Conservation (phyloP, 64 coral and sea anemone species). For the Stichodactyla mertensii region DNA sequence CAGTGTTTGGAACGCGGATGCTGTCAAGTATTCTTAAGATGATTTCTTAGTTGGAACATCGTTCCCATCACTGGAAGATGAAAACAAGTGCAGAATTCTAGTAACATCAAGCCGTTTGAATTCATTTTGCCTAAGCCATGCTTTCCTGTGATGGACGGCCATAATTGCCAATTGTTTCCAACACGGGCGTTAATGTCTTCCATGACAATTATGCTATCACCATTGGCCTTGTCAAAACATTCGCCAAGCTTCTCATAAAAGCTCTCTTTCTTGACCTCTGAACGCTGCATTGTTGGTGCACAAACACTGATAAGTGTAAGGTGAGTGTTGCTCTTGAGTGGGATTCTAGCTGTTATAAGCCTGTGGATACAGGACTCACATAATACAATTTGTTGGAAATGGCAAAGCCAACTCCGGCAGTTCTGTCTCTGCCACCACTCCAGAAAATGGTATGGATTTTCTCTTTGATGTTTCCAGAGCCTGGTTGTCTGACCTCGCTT, state of each 20-base stretch:
- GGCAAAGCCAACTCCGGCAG: constrained; percentile 42
- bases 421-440: too few relatives aligned
- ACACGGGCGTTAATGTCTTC: constrained; percentile 41
- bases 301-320: constrained; percentile 29
- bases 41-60: constrained; percentile 38
- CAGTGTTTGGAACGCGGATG: constrained; percentile 22
- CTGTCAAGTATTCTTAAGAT: constrained; percentile 35
- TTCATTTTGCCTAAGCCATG: constrained; percentile 20
- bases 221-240: not conserved
- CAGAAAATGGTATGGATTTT: too few relatives aligned
- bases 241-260: constrained; percentile 21
- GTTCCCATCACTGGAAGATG: constrained; percentile 20
- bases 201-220: constrained; percentile 4
- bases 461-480: too few relatives aligned
- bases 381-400: constrained; percentile 19
- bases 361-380: constrained; percentile 23
- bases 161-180: constrained; percentile 14
- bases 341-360: constrained; percentile 17
- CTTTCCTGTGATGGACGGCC: constrained; percentile 29
- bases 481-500: too few relatives aligned
- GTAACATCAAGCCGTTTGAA: constrained; percentile 33
- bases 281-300: constrained; percentile 3
- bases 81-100: constrained; percentile 40
- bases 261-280: not conserved
- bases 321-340: constrained; percentile 3